These are phyloP conservation scores for Furnarius figulus DNA, from an alignment of 2,113 vertebrate species.

Conservation along the genomic window DNA sequence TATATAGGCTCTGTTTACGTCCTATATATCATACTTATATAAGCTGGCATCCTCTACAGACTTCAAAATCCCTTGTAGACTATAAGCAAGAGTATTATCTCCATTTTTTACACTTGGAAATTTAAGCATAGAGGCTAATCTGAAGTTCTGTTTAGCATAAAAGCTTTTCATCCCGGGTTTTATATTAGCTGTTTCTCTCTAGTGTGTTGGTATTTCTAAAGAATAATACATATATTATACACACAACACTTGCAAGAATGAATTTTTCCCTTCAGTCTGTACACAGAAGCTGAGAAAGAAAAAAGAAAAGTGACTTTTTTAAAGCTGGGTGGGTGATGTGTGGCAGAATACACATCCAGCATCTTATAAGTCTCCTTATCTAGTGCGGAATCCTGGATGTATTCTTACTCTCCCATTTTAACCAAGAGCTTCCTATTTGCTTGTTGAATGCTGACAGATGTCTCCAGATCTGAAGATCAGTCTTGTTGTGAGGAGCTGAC, in stretches of 20 bases:
- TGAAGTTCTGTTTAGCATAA: slow-evolving; percentile 49
- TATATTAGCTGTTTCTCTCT: slow-evolving; percentile 17
- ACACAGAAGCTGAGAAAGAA: neutral
- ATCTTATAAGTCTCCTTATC: neutral
- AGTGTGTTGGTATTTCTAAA: slow-evolving; percentile 25
- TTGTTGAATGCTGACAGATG: neutral
- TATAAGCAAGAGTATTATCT: slow-evolving; percentile 28
- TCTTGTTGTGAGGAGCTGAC: neutral
- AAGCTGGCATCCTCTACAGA: neutral
- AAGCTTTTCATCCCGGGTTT: slow-evolving; percentile 42
- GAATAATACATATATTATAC: slow-evolving; percentile 14
- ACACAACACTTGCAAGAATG: neutral
- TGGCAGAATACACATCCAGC: neutral
- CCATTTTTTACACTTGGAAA: slow-evolving; percentile 30
- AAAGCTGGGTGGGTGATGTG: neutral
- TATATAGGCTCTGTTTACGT: neutral
- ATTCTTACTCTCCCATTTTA: neutral
- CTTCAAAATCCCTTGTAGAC: slow-evolving; percentile 5
- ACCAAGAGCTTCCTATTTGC: neutral
- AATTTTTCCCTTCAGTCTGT: neutral
- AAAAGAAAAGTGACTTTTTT: neutral
- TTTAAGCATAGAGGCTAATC: slow-evolving; percentile 34
- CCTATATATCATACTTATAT: neutral
- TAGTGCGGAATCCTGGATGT: neutral
- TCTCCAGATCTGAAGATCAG: neutral